Percentiles rank a stretch among this genome's conserved stretches.
Conservation (phyloP, 2,888 invertebrate genomes). For the Nymphalis urticae region DNA sequence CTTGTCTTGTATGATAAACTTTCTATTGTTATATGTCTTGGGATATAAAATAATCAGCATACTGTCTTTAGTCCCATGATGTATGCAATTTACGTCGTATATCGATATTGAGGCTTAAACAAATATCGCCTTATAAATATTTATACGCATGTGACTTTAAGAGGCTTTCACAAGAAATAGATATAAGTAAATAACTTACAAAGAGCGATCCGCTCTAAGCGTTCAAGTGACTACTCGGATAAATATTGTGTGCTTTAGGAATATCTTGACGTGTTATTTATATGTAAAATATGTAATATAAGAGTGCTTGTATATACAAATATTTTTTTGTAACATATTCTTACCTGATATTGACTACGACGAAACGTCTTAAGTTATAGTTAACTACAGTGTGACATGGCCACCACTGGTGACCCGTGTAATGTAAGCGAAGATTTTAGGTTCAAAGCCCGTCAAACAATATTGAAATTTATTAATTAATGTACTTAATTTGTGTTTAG, state of each 20-base stretch:
- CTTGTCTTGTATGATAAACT: background rate
- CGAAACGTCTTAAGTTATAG: too few relatives aligned
- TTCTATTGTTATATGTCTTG: background rate
- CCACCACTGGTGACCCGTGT: too few relatives aligned
- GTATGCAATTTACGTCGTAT: background rate
- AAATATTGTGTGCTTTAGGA: background rate
- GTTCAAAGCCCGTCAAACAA: too few relatives aligned
- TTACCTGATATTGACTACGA: too few relatives aligned
- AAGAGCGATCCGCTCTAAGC: constrained; percentile 8
- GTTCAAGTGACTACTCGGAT: constrained; percentile 6
- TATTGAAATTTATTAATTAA: too few relatives aligned
- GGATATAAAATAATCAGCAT: constrained; percentile 3
- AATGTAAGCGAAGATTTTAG: too few relatives aligned
- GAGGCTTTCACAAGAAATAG: constrained; percentile 4
- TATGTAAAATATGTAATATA: background rate
- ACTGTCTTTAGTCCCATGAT: background rate
- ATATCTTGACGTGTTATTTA: background rate
- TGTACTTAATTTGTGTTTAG: too few relatives aligned
- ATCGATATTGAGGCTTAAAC: constrained; percentile 12
- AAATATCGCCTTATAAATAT: constrained; percentile 28
- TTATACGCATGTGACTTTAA: constrained; percentile 13
- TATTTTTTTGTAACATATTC: too few relatives aligned
- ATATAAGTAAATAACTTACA: constrained; percentile 13
- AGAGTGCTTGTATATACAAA: background rate
- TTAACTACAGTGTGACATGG: too few relatives aligned